Base-by-base conservation (phyloP, 2,113 vertebrate species). In the Triplophysa siluroides region DNA sequence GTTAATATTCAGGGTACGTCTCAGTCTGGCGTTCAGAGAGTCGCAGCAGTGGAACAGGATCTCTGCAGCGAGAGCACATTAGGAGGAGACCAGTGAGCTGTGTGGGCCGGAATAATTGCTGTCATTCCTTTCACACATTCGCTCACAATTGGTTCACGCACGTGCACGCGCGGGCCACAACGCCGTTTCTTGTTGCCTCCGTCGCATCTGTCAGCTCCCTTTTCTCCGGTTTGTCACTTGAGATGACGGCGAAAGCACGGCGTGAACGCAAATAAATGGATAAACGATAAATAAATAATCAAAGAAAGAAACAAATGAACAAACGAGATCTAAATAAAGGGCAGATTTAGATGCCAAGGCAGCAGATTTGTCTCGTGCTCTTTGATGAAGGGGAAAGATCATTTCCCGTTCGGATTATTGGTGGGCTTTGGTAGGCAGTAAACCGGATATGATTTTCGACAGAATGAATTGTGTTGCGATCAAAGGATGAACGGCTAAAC, bases 191-290 rank as follows among this genome's bases (percentile, higher is more conserved):
- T 50, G 45, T 80, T 79, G 73, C 80, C 78, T 76, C 62, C 52
- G 67, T 61, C 29, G 11, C 24, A 58, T 61, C 80, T 85, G 80
- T 77, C 80, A 80, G 61, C 80, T 78, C 47, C 64, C 79, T 62
- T 75, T 61, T 78, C 73, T 79, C 52, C 61, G 66, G 65, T 38
- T 26, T 41, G 16, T 41, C 70, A 43, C 62, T 73, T 69, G 41
- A 74, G 67, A 78, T 41, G 52, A 61, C 38, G 71, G 50, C 33
- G 13, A 58, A 75, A 81, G 45, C 63, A 68, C 41, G 14, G 38
- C 23, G 18, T 52, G 80, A 80, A 76, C 70, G 80, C 70, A 82
- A 78, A 86, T 47, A 80, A 29, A 63, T 65, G 52, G 41, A 80
- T 47, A 68, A 69, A 70, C 19, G 9, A 19, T 38, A 23, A 21